Base-by-base conservation (phyloP, 2,888 invertebrate species). In the Dryadula phaetusa region DNA sequence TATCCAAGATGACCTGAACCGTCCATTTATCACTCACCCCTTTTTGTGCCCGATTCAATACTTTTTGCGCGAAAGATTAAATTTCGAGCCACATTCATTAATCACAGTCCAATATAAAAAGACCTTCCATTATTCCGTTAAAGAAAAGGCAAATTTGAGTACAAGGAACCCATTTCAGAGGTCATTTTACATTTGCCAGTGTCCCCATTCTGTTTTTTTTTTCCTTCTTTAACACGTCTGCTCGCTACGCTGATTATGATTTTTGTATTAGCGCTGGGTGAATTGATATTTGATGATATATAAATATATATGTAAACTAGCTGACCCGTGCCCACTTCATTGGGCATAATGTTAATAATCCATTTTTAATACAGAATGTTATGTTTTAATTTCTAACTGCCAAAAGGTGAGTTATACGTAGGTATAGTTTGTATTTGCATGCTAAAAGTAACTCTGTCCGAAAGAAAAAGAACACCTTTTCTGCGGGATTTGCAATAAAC, bases 61-160 rank as follows among this genome's bases (percentile, higher is more conserved):
- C 91, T 92, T 92, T 92, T 91, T 92, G 90, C 82, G 81, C 76
- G 82, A 81, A 82, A 92, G 92, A 92, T 92, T 92, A 90, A 92
- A 91, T 92, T 91, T 91, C 87, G 84, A 85, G 82, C 84, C 82
- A 81, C 78, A 83, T 86, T 88, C 91, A 92, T 92, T 91, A 91
- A 92, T 91, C 66, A 65, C 18, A 76, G 54, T 71, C 87, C 83
- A 85, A 70, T 79, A 76, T 76, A 47, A 16, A n/a, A 72, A 78
- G 87, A 82, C 61, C 86, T 76, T n/a, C 76, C 67, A n/a, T 58
- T 52, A 69, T 42, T 67, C 70, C 44, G 53, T 54, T 22, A 34
- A 54, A 66, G 47, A 66, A 2, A 25, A 10, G 64, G 32, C 46
- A 18, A 2, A 54, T 16, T 5, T 62, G 49, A 67, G 67, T 72